phyloP scores from a whole-genome alignment of 1,140 invertebrate genomes.

The Ceratina australensis region DNA sequence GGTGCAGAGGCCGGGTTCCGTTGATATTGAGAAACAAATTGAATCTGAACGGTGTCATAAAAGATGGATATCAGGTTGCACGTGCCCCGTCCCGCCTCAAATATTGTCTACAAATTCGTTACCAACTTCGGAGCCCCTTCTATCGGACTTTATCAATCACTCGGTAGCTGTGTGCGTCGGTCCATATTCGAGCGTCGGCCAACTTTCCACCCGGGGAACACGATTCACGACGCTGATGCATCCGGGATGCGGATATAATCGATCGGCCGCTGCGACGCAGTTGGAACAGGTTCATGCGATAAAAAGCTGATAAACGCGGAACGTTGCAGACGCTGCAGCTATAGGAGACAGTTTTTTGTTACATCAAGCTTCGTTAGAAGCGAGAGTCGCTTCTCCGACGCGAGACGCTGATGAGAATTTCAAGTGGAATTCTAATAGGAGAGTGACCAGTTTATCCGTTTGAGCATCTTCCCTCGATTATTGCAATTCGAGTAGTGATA shows the following conservation, averaged over 20 bases:
- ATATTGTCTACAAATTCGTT: conserved; percentile 67
- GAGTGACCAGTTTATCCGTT: too few species aligned
- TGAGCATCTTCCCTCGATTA: too few species aligned
- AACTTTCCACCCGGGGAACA: conserved; percentile 5
- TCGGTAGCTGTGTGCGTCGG: not conserved
- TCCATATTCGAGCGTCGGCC: conserved; percentile 5
- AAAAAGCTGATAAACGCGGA: conserved; percentile 23
- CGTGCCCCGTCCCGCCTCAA: conserved; percentile 38
- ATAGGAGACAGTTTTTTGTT: not conserved
- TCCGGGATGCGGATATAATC: conserved; percentile 14
- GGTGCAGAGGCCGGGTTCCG: conserved; percentile 40
- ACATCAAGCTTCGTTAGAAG: not conserved
- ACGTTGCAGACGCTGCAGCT: not conserved
- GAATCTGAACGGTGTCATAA: conserved; percentile 70
- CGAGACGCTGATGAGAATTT: not conserved
- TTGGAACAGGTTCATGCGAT: not conserved
- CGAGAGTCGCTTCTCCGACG: not conserved
- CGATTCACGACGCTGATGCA: conserved; percentile 8
- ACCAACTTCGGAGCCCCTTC: conserved; percentile 45
- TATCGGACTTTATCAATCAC: conserved; percentile 21
- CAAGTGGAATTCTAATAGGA: too few species aligned
- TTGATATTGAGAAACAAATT: conserved; percentile 71
- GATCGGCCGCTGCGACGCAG: conserved; percentile 1
- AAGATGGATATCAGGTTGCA: conserved; percentile 67
- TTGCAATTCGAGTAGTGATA: too few species aligned